A percentile compares a stretch with the other conserved stretches of the same genome.
Evolutionary conservation across 2,888 invertebrate species (phyloP).

Genomic region (Acronicta leporina): DNA sequence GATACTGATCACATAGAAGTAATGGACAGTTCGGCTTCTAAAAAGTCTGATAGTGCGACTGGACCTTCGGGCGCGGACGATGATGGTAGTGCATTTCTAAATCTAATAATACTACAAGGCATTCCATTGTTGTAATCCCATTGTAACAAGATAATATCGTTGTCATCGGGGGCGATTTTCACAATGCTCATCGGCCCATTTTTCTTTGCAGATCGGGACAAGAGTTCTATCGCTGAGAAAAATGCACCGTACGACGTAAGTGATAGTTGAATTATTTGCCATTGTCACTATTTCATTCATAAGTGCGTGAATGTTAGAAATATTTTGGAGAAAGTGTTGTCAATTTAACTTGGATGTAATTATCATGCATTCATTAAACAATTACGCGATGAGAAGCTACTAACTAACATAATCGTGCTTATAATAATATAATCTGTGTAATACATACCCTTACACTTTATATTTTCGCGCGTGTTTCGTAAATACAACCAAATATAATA

Average conservation of each 20-base stretch:
- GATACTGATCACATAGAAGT: conserved; percentile 94
- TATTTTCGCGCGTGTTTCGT: neutral
- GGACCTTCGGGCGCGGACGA: conserved; percentile 90
- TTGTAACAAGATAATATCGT: conserved; percentile 60
- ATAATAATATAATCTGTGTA: conserved; percentile 21
- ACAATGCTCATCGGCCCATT: conserved; percentile 66
- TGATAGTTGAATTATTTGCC: conserved; percentile 66
- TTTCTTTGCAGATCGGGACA: conserved; percentile 89
- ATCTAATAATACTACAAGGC: conserved; percentile 71
- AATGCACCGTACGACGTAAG: conserved; percentile 90
- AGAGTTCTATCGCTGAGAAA: conserved; percentile 89
- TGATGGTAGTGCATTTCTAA: conserved; percentile 86
- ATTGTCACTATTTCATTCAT: conserved; percentile 68
- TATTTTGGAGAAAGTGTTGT: conserved; percentile 50
- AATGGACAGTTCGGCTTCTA: conserved; percentile 91
- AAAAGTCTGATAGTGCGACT: conserved; percentile 89
- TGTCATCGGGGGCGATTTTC: conserved; percentile 62
- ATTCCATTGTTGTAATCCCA: conserved; percentile 69
- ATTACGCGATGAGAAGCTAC: conserved; percentile 53
- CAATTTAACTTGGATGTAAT: conserved; percentile 51
- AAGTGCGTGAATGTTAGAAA: conserved; percentile 42
- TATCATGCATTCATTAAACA: conserved; percentile 64
- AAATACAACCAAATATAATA: neutral
- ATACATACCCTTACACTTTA: neutral
- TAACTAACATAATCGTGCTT: conserved; percentile 41